A percentile compares a stretch with the other conserved stretches of the same genome.
Conservation (phyloP, 2,888 invertebrate species). For the Tetragnatha montana region DNA sequence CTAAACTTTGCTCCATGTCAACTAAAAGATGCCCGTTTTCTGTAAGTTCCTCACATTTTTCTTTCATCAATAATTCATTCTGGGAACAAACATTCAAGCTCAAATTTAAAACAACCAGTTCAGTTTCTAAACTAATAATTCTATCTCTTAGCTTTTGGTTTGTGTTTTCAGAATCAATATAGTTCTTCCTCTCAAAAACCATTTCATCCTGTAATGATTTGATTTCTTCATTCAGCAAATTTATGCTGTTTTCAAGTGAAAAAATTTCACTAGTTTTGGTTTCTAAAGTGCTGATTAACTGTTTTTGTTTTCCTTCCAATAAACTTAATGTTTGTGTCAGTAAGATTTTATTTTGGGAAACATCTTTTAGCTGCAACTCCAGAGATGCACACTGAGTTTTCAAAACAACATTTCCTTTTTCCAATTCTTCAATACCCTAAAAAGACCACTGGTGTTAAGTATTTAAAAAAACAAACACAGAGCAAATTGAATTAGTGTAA, state of each 20-base stretch:
- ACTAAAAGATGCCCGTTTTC: background rate
- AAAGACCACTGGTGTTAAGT: background rate
- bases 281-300: background rate
- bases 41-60: background rate
- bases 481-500: too few relatives aligned
- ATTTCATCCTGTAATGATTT: background rate
- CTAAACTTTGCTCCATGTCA: too few relatives aligned
- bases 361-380: background rate
- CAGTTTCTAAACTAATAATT: background rate
- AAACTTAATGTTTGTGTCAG: background rate
- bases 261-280: background rate
- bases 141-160: background rate
- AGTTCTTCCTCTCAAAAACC: background rate
- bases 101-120: background rate
- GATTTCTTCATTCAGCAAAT: slow-evolving; percentile 8
- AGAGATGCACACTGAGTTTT: background rate
- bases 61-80: slow-evolving; percentile 1
- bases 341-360: background rate
- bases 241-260: background rate
- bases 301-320: background rate
- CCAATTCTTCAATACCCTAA: background rate
- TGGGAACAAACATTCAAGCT: background rate
- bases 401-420: background rate
- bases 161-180: background rate
- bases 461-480: background rate